Evolutionary conservation across 2,113 vertebrate genomes (phyloP).

Genomic region (Calyptomena viridis): DNA sequence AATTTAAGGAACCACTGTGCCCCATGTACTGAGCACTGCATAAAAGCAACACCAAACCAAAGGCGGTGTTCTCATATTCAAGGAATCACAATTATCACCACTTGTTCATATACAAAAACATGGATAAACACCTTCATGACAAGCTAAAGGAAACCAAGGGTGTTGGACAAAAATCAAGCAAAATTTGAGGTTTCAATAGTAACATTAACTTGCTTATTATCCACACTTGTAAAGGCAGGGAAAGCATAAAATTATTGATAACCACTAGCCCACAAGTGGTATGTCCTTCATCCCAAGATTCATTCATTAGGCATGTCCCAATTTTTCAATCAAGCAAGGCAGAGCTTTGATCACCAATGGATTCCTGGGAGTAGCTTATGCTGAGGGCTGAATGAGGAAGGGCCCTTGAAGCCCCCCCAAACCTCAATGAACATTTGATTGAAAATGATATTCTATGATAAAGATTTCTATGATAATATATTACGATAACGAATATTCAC

Average conservation of each 20-base stretch:
- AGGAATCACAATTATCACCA: background rate
- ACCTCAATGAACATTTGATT: background rate
- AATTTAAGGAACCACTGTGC: background rate
- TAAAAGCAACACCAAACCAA: background rate
- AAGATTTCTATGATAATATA: background rate
- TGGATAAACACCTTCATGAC: background rate
- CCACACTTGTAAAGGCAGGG: background rate
- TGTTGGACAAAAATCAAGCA: background rate
- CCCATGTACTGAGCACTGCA: background rate
- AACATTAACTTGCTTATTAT: background rate
- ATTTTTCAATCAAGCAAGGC: background rate
- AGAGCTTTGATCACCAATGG: background rate
- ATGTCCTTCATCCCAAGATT: background rate
- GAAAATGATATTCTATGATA: background rate
- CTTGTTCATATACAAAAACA: background rate
- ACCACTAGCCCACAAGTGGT: rapidly evolving
- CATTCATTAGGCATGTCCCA: background rate
- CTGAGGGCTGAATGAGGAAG: background rate
- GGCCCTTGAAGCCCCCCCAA: background rate
- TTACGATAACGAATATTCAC: background rate
- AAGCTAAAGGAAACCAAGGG: background rate
- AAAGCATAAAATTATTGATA: background rate
- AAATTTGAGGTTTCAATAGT: background rate
- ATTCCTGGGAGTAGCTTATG: background rate
- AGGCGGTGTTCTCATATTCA: background rate